Conservation (phyloP, 2,888 invertebrate species). For the Campoplex capitator region DNA sequence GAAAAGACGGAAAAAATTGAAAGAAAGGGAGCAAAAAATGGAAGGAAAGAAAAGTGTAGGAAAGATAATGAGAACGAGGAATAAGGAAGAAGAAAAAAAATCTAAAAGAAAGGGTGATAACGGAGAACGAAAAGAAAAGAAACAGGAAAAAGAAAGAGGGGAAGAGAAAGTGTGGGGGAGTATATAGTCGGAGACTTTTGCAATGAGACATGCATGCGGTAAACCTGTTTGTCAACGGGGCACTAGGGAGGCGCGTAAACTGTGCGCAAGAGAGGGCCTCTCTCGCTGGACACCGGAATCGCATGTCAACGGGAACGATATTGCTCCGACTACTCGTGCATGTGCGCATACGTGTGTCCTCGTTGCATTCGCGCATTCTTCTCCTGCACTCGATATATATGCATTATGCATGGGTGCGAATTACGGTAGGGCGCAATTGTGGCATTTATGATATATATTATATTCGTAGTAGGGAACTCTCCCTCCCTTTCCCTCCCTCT, state of each 20-base stretch:
- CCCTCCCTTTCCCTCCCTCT: not conserved
- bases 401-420: slow-evolving; percentile 66
- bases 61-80: not conserved
- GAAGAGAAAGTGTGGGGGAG: slow-evolving; percentile 8
- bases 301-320: slow-evolving; percentile 78
- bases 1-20: slow-evolving; percentile 26
- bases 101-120: too few species aligned
- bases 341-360: slow-evolving; percentile 66
- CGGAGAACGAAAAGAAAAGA: not conserved
- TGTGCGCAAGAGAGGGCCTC: slow-evolving; percentile 29
- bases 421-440: slow-evolving; percentile 46
- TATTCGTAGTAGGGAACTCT: slow-evolving; percentile 47
- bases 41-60: not conserved
- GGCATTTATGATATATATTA: slow-evolving; percentile 56
- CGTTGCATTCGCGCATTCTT: slow-evolving; percentile 44
- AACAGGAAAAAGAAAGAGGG: not conserved
- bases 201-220: slow-evolving; percentile 72
- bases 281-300: slow-evolving; percentile 74
- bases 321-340: slow-evolving; percentile 59
- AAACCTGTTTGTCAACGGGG: slow-evolving; percentile 77
- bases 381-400: slow-evolving; percentile 44
- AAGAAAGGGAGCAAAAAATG: not conserved
- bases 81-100: not conserved
- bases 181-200: slow-evolving; percentile 41
- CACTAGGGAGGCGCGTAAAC: slow-evolving; percentile 57